Percentiles rank a stretch among this genome's conserved stretches.
These are phyloP conservation scores for Altica lythri DNA, from an alignment of 2,888 invertebrate genomes.

Conservation along the genomic window DNA sequence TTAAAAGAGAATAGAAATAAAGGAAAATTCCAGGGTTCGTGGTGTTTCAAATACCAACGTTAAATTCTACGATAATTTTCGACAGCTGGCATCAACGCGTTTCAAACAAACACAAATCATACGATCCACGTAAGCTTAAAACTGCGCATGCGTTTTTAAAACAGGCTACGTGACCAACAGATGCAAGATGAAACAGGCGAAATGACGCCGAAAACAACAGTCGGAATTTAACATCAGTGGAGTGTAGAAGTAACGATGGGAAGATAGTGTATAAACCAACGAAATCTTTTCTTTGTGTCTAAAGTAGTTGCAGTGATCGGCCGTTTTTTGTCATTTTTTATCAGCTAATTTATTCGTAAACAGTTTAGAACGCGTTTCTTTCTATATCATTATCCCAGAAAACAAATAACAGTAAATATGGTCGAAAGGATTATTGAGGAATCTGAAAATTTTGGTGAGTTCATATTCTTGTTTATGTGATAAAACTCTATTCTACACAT, in stretches of 20 bases:
- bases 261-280: conserved; percentile 53
- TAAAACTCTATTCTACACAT: too few species aligned
- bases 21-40: too few species aligned
- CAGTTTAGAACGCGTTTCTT: neutral
- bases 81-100: conserved; percentile 6
- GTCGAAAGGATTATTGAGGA: conserved; percentile 71
- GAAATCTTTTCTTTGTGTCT: conserved; percentile 53
- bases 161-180: conserved; percentile 42
- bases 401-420: too few species aligned
- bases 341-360: conserved; percentile 26
- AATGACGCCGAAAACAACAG: conserved; percentile 43
- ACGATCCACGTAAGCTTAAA: conserved; percentile 38
- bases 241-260: conserved; percentile 49
- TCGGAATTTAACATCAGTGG: conserved; percentile 57
- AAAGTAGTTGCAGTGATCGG: conserved; percentile 46
- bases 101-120: conserved; percentile 31
- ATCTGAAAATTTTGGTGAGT: conserved; percentile 61
- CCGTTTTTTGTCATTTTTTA: conserved; percentile 40
- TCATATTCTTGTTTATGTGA: too few species aligned
- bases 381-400: too few species aligned
- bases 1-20: too few species aligned
- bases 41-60: too few species aligned
- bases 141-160: conserved; percentile 33
- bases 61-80: neutral
- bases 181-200: conserved; percentile 23